Conservation (phyloP, 2,888 invertebrate species). For the Leptopterna dolabrata region DNA sequence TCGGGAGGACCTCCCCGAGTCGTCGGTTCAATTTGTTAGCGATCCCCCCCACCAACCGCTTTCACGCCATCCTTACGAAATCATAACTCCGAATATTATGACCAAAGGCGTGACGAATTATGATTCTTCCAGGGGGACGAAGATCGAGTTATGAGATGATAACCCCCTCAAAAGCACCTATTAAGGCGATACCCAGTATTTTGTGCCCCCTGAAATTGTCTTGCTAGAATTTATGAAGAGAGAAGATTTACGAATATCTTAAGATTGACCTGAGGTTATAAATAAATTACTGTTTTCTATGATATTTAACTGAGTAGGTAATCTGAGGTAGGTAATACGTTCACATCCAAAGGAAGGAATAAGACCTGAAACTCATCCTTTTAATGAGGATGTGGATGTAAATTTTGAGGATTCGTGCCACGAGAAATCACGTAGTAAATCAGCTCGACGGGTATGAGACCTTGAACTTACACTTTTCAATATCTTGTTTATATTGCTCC, state of each 20-base stretch:
- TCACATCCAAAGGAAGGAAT: too few relatives aligned
- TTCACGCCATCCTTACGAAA: slow-evolving; percentile 4
- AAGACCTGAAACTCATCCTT: too few relatives aligned
- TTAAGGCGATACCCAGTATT: neutral
- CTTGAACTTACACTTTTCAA: too few relatives aligned
- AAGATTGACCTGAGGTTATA: too few relatives aligned
- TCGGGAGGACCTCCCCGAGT: neutral
- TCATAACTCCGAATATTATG: slow-evolving; percentile 5
- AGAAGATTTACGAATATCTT: neutral
- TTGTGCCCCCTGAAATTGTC: neutral
- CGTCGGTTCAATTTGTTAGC: neutral
- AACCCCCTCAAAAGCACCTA: neutral
- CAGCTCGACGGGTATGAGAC: too few relatives aligned
- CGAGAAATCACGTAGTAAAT: too few relatives aligned
- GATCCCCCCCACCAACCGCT: neutral
- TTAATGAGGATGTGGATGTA: too few relatives aligned
- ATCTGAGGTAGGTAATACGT: too few relatives aligned
- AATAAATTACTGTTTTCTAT: too few relatives aligned
- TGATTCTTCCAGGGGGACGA: neutral
- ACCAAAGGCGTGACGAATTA: slow-evolving; percentile 6
- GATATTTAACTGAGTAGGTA: too few relatives aligned
- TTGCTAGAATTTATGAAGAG: neutral
- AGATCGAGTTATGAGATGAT: neutral
- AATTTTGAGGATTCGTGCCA: too few relatives aligned
- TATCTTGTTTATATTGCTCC: too few relatives aligned